Base-by-base conservation (phyloP, 2,113 vertebrate species). In the Cebidichthys violaceus region DNA sequence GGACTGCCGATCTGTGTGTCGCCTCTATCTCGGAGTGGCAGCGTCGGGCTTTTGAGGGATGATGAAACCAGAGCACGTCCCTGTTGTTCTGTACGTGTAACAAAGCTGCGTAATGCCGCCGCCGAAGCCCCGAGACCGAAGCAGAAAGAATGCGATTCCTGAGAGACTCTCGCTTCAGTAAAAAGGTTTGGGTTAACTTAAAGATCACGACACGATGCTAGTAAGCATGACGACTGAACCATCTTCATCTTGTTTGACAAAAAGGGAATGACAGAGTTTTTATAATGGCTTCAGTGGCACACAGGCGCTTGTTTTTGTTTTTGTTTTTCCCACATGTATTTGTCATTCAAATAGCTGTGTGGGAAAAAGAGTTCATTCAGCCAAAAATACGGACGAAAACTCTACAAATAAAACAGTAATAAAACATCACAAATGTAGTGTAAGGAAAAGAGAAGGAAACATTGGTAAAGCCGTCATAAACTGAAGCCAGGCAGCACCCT, bases 1-100 rank as follows among this genome's bases (percentile, higher is more conserved):
- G 81, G 77, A 84, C 81, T 82, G 10, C 77, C 59, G 60, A 84
- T 81, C 69, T 57, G 22, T 9, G 0, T 72, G 79, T 82, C 70
- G 7, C 33, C 55, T 62, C 39, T 47, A 55, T 62, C 43, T 62
- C 70, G 41, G 59, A 79, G 67, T 43, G 33, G 39, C 65, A 47
- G 31, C 18, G 4, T 1, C 3, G 0, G 9, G 73, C 37, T 52
- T 91, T 71, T 72, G 37, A 41, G 59, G 60, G 61, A 72, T 60
- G 17, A 65, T 82, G 41, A 72, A 76, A 77, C 57, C 65, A 71
- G 27, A 52, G 17, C 0, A 9, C 43, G 72, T 70, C 59, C 29
- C 27, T 24, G 43, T 60, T 39, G 33, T 75, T 54, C 43, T 77
- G 17, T 33, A 37, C 2, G 41, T 15, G 11, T 20, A 68, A n/a